Evolutionary conservation across 2,113 vertebrate genomes (phyloP).

Genomic region (Protomyctophum bolini): DNA sequence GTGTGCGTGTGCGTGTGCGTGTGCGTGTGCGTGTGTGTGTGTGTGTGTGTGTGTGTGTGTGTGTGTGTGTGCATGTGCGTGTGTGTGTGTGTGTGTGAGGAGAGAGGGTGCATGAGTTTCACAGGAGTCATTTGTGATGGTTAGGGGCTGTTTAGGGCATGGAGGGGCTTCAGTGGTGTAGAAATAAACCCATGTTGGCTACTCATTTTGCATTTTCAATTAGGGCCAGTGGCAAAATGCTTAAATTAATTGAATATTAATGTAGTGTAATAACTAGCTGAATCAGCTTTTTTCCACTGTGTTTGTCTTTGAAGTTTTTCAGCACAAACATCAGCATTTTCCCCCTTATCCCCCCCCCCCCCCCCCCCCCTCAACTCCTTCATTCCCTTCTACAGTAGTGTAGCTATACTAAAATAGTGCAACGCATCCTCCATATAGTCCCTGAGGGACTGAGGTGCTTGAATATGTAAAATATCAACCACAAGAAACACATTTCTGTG

Average conservation of each 20-base stretch:
- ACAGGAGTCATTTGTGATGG: slow-evolving; percentile 35
- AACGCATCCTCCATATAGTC: slow-evolving; percentile 3
- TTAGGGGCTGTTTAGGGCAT: slow-evolving; percentile 41
- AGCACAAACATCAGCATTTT: slow-evolving; percentile 59
- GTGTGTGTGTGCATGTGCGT: too few relatives aligned
- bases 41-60: too few relatives aligned
- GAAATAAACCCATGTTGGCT: slow-evolving; percentile 24
- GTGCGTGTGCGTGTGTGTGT: too few relatives aligned
- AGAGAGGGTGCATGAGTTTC: slow-evolving; percentile 21
- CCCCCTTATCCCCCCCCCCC: slow-evolving; percentile 4
- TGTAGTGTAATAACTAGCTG: slow-evolving; percentile 59
- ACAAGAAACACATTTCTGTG: background rate
- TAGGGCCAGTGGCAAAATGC: slow-evolving; percentile 64
- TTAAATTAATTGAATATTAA: slow-evolving; percentile 67
- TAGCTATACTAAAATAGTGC: slow-evolving; percentile 2
- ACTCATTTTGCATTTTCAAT: slow-evolving; percentile 70
- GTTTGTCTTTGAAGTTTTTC: slow-evolving; percentile 53
- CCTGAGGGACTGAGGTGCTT: slow-evolving; percentile 2
- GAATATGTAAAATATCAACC: background rate
- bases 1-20: too few relatives aligned
- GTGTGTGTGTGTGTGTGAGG: too few relatives aligned
- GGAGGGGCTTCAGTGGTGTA: slow-evolving; percentile 20
- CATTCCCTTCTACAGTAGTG: too few relatives aligned
- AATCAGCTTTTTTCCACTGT: slow-evolving; percentile 59
- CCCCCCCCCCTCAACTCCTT: slow-evolving; percentile 7